Evolutionary conservation across 2,797 vertebrate species (phyloP), one percentile per base, ranked within the genome.

Genomic region (Syngnathus rostellatus): DNA sequence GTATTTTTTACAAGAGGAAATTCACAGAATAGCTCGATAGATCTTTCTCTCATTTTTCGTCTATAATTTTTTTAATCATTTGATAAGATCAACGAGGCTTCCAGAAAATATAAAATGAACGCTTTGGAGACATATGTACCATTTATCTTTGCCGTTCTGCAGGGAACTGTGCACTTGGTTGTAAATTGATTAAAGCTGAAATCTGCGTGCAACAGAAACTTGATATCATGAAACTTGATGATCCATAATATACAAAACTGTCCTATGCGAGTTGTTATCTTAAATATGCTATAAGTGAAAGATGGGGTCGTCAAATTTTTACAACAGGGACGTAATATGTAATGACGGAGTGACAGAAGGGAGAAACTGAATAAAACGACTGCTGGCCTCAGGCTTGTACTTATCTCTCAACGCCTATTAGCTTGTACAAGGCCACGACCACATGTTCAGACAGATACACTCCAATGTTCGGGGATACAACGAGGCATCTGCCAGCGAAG

Each of bases 371-470:
- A 66, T 68, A 64, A 67, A 73, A 70, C 75, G 75, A 70, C 68
- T 60, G 50, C 51, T 62, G 60, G 21, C 60, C 60, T 31, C 61
- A 68, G 66, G 66, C 68, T 73, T 63, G 82, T 72, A 73, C 67
- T 55, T 73, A 72, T 77, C 77, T 82, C 73, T 41, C 62, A 73
- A 54, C 66, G 82, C 78, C 76, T 85, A 84, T 89, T 87, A 86
- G 71, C 77, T 71, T 73, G 63, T 68, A 25, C 63, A 55, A 73
- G 73, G 77, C 83, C 69, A 80, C 70, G 68, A 74, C 64, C 67
- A 17, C 72, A 70, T 65, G 59, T 79, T 72, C 68, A 84, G 84
- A 87, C 83, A 83, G 67, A 77, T 45, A 57, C 68, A 77, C 72
- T 74, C 72, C 75, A 64, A 75, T 78, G 73, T 76, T 79, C 70